Conservation (phyloP, 2,113 vertebrate species). For the Balaeniceps rex region DNA sequence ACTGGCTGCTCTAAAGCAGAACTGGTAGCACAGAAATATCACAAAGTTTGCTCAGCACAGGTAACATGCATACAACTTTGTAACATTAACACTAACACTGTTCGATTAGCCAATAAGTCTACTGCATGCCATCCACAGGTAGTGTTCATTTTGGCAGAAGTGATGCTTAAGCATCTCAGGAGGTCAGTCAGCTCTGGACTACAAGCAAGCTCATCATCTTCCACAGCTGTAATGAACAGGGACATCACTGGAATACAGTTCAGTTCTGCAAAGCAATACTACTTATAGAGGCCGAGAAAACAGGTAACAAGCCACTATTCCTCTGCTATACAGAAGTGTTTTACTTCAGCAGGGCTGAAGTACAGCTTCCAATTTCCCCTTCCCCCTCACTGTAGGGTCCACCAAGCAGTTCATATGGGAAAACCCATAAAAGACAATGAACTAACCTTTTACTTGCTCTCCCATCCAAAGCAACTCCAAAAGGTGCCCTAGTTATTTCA, state of each 20-base stretch:
- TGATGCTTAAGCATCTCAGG: rapidly evolving
- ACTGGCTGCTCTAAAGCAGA: neutral
- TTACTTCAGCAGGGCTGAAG: neutral
- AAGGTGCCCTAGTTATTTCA: neutral
- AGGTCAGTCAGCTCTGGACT: neutral
- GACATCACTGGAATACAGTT: too few species aligned
- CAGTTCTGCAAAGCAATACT: neutral
- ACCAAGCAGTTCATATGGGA: neutral
- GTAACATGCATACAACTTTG: rapidly evolving
- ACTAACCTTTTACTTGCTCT: neutral
- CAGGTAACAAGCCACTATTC: neutral
- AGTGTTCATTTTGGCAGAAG: neutral
- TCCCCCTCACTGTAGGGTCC: neutral
- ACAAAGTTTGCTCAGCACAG: neutral
- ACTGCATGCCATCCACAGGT: rapidly evolving
- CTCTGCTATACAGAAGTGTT: neutral
- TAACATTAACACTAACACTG: rapidly evolving
- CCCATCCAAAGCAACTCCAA: neutral
- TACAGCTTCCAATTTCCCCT: neutral
- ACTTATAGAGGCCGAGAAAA: neutral
- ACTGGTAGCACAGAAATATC: neutral
- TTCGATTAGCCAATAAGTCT: rapidly evolving
- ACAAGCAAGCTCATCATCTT: neutral
- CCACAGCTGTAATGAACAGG: neutral
- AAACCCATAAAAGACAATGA: neutral